Percentiles rank a stretch among this genome's conserved stretches.
phyloP scores from a whole-genome alignment of 1,140 invertebrate species.

The Aphis craccivora region DNA sequence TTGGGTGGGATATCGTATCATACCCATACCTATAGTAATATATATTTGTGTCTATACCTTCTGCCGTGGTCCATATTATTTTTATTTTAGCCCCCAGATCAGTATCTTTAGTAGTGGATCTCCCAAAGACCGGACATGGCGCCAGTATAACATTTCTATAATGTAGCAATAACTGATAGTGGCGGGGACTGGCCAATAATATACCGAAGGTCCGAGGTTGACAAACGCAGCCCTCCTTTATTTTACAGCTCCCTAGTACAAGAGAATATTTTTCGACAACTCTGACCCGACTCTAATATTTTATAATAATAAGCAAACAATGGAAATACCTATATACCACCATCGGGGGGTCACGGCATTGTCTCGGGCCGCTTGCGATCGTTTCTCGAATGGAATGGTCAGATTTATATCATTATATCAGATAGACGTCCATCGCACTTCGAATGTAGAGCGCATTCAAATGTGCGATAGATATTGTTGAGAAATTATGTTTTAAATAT shows the following conservation, averaged over 20 bases:
- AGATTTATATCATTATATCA: background rate
- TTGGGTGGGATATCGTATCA: background rate
- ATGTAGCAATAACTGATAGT: background rate
- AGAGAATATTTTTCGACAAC: background rate
- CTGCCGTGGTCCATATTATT: background rate
- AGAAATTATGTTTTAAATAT: background rate
- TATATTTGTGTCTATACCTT: background rate
- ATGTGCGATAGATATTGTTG: background rate
- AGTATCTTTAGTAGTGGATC: background rate
- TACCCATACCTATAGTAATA: background rate
- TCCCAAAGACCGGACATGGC: slow-evolving; percentile 34
- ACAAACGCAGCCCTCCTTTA: background rate
- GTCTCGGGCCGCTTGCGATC: background rate
- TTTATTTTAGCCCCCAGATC: background rate
- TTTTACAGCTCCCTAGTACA: background rate
- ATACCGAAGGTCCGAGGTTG: background rate
- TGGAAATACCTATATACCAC: background rate
- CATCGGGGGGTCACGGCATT: background rate
- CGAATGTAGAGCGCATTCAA: background rate
- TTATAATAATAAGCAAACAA: background rate
- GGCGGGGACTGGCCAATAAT: background rate
- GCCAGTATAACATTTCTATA: slow-evolving; percentile 9
- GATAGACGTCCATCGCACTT: background rate
- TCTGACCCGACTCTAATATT: background rate
- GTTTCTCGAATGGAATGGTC: background rate